Percentiles rank a stretch among this genome's conserved stretches.
phyloP scores from a whole-genome alignment of 2,797 vertebrate species.

The Centropyge bicolor region DNA sequence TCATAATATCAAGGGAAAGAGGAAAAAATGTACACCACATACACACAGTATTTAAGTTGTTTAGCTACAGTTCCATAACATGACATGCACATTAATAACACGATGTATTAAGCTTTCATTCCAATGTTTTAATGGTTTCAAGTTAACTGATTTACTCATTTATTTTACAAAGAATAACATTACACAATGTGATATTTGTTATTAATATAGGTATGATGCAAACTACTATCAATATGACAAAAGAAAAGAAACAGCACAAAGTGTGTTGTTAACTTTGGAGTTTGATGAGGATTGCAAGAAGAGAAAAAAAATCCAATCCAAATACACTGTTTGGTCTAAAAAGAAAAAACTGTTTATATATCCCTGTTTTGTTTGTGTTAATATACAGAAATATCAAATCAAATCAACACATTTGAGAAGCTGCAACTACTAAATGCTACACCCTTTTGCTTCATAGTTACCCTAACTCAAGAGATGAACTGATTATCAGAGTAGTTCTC shows the following conservation, averaged over 20 bases:
- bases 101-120: conserved; percentile 59
- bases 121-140: conserved; percentile 18
- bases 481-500: neutral
- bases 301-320: neutral
- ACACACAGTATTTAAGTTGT: conserved; percentile 12
- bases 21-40: conserved; percentile 22
- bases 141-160: conserved; percentile 9
- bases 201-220: neutral
- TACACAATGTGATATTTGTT: neutral
- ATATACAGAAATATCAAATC: neutral
- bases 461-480: neutral
- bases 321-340: neutral
- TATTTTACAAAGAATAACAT: conserved; percentile 21
- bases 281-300: neutral
- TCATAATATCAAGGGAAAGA: conserved; percentile 46
- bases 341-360: neutral
- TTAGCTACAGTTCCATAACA: conserved; percentile 49
- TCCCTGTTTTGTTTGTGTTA: neutral
- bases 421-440: neutral
- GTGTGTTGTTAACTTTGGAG: neutral
- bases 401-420: neutral
- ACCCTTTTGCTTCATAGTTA: neutral
- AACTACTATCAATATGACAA: conserved; percentile 5
- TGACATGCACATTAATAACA: conserved; percentile 50
- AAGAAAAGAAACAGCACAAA: neutral